Conservation (phyloP, 1,140 invertebrate species). For the Spodoptera frugiperda region DNA sequence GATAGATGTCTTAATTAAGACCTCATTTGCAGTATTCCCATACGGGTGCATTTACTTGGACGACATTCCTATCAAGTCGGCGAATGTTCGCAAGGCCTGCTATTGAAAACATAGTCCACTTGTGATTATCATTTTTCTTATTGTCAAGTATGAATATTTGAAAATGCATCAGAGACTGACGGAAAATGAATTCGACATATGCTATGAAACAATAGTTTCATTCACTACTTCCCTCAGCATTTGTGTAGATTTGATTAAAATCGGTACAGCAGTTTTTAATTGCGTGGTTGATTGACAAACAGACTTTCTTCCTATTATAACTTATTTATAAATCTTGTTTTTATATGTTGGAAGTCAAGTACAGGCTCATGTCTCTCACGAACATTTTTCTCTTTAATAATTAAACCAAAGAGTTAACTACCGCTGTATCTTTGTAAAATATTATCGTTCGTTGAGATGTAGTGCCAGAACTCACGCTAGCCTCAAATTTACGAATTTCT, state of each 20-base stretch:
- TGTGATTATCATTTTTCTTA: background rate
- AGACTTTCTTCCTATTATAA: too few species aligned
- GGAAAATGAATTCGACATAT: too few species aligned
- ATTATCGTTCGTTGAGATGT: constrained; percentile 24
- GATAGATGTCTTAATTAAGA: constrained; percentile 46
- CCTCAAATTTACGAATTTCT: constrained; percentile 44
- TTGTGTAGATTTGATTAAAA: too few species aligned
- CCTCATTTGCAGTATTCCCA: constrained; percentile 35
- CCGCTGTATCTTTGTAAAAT: constrained; percentile 30
- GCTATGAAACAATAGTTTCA: too few species aligned
- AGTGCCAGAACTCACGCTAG: constrained; percentile 33
- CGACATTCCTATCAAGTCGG: constrained; percentile 35
- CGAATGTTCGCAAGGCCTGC: background rate
- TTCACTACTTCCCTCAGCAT: too few species aligned
- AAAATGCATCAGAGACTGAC: background rate
- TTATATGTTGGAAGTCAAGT: background rate
- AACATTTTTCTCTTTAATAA: background rate
- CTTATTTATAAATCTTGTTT: background rate
- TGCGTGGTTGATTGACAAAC: too few species aligned
- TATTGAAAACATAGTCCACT: background rate
- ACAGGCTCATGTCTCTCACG: background rate
- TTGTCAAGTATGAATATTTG: background rate
- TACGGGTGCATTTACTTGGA: constrained; percentile 37
- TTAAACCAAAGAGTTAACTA: constrained; percentile 15
- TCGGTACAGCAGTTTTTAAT: too few species aligned